Conservation (phyloP, 2,888 invertebrate genomes). For the Balanococcus diminutus region DNA sequence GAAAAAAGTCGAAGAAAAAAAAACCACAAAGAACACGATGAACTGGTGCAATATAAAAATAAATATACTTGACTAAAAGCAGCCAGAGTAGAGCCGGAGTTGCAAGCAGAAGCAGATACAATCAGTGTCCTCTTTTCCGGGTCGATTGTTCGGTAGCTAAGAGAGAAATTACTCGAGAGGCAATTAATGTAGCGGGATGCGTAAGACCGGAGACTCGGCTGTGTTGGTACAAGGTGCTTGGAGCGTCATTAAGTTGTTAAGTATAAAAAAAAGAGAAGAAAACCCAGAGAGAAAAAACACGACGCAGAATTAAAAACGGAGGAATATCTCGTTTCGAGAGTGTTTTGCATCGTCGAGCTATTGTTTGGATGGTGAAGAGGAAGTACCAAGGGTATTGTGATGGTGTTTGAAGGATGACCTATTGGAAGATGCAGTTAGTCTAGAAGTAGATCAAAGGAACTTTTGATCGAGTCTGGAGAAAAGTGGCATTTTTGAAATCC, state of each 20-base stretch:
- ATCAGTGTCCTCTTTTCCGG: slow-evolving; percentile 46
- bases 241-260: slow-evolving; percentile 49
- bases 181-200: slow-evolving; percentile 49
- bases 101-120: background rate
- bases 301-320: background rate
- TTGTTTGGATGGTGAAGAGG: too few species aligned
- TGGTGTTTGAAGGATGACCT: too few species aligned
- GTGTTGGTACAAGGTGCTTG: slow-evolving; percentile 31
- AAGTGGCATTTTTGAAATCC: too few species aligned
- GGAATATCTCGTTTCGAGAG: background rate
- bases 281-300: background rate
- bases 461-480: too few species aligned
- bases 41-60: background rate
- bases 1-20: background rate
- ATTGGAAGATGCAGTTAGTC: too few species aligned
- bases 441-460: too few species aligned
- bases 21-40: background rate
- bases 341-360: too few species aligned
- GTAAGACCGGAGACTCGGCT: slow-evolving; percentile 46
- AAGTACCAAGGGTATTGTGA: too few species aligned
- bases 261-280: background rate
- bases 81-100: background rate
- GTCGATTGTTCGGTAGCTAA: slow-evolving; percentile 46
- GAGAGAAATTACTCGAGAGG: background rate
- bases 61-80: background rate